Conservation (phyloP, 2,888 invertebrate species). For the Leuctra nigra region DNA sequence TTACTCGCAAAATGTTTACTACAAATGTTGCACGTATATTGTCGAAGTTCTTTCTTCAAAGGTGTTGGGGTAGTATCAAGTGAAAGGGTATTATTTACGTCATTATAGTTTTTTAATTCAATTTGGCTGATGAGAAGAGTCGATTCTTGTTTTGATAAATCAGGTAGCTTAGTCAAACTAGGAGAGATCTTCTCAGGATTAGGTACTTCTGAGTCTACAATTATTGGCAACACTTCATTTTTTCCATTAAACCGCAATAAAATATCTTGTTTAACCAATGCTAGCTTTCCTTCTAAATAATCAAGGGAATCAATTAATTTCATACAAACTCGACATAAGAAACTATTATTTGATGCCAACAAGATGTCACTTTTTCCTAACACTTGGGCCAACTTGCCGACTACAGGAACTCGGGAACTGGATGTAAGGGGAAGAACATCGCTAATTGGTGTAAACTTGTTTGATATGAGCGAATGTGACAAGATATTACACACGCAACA, state of each 20-base stretch:
- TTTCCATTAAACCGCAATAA: slow-evolving; percentile 12
- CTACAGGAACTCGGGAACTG: slow-evolving; percentile 23
- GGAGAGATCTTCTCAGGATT: no score
- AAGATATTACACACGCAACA: slow-evolving; percentile 25
- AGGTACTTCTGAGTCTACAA: no score
- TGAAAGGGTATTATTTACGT: no score
- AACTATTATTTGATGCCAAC: slow-evolving; percentile 1
- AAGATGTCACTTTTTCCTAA: slow-evolving; percentile 1
- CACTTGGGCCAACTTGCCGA: slow-evolving; percentile 23
- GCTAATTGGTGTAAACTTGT: slow-evolving; percentile 23
- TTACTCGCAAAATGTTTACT: slow-evolving; percentile 32
- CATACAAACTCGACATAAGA: slow-evolving; percentile 25
- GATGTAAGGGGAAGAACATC: slow-evolving; percentile 22
- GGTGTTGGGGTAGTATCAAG: not conserved
- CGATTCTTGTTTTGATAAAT: no score
- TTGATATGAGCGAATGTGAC: not conserved
- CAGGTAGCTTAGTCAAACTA: no score
- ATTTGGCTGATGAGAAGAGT: no score
- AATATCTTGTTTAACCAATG: slow-evolving; percentile 22
- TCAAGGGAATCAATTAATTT: slow-evolving; percentile 25
- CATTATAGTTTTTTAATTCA: no score
- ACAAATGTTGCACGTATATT: slow-evolving; percentile 30
- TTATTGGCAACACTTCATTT: no score
- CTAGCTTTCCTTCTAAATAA: slow-evolving; percentile 25
- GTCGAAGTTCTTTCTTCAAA: slow-evolving; percentile 7